phyloP scores from a whole-genome alignment of 2,888 invertebrate genomes.

The Scaptomyza tumidula region DNA sequence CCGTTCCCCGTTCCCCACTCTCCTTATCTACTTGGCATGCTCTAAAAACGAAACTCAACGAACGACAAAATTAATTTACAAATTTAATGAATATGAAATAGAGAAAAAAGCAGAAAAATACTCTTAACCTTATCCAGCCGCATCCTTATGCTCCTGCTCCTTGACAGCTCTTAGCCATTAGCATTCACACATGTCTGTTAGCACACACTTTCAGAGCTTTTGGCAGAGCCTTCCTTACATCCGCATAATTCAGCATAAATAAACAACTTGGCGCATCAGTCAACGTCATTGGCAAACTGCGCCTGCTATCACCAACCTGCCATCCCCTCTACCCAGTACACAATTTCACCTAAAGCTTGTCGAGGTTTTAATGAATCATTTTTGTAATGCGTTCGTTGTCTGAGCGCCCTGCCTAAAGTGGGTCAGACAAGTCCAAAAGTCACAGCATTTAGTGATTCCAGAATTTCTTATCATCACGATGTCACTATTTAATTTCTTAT shows the following conservation, averaged over 20 bases:
- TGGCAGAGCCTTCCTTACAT: slow-evolving; percentile 7
- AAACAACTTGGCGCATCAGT: slow-evolving; percentile 61
- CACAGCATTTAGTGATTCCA: slow-evolving; percentile 8
- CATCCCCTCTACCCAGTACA: not conserved
- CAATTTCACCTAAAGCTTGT: slow-evolving; percentile 14
- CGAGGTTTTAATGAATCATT: slow-evolving; percentile 71
- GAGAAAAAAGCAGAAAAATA: slow-evolving; percentile 27
- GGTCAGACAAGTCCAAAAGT: slow-evolving; percentile 25
- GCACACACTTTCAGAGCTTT: slow-evolving; percentile 20
- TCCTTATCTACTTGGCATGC: slow-evolving; percentile 40
- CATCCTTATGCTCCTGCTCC: not conserved
- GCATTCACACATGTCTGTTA: slow-evolving; percentile 45
- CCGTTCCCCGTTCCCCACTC: not conserved
- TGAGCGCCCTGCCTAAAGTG: slow-evolving; percentile 29
- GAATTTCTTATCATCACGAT: slow-evolving; percentile 2
- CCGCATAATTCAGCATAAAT: slow-evolving; percentile 52
- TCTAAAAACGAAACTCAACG: slow-evolving; percentile 69
- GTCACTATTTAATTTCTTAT: not conserved
- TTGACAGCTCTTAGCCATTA: slow-evolving; percentile 23
- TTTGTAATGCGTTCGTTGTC: slow-evolving; percentile 48
- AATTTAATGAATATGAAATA: slow-evolving; percentile 70
- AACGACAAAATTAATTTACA: slow-evolving; percentile 74
- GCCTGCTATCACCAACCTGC: not conserved
- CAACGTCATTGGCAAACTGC: slow-evolving; percentile 62
- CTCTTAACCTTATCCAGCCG: slow-evolving; percentile 12